These are phyloP conservation scores for Amphimedon queenslandica DNA, from an alignment of 37 sponge, comb jelly and placozoan species.

Conservation along the genomic window DNA sequence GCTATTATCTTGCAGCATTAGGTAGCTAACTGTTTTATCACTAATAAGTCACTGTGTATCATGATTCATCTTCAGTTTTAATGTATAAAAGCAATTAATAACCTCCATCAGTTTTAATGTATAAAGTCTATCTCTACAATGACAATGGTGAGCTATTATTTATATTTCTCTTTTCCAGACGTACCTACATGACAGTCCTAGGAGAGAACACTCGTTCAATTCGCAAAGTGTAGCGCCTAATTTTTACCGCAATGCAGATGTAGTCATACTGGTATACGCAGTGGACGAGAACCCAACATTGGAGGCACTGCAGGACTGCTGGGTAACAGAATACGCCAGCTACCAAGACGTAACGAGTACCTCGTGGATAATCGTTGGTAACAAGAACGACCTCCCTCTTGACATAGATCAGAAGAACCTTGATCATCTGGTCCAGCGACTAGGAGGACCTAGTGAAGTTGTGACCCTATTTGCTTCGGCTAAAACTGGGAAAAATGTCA, in stretches of 20 bases:
- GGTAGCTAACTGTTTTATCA: too few species aligned
- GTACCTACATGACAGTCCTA: constrained; percentile 7
- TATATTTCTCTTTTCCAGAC: not conserved
- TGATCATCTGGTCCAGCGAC: not conserved
- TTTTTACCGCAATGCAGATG: constrained; percentile 8
- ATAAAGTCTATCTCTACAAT: too few species aligned
- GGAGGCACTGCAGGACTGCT: constrained; percentile 8
- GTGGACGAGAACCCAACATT: not conserved
- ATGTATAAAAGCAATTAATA: too few species aligned
- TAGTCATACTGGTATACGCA: not conserved
- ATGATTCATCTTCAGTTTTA: too few species aligned
- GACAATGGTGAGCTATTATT: too few species aligned
- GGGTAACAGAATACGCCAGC: constrained; percentile 4
- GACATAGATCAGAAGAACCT: not conserved
- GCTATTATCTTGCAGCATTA: too few species aligned
- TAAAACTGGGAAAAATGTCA: constrained; percentile 1
- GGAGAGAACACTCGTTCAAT: not conserved
- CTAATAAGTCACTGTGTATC: too few species aligned
- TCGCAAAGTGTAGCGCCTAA: not conserved
- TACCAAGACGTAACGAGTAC: not conserved
- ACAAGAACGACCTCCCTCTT: not conserved
- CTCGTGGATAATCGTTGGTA: not conserved
- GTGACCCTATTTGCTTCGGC: not conserved
- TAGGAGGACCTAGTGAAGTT: not conserved
- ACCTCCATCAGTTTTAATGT: too few species aligned